Base-by-base conservation (phyloP, 2,888 invertebrate genomes). In the Boloria euphrosyne region DNA sequence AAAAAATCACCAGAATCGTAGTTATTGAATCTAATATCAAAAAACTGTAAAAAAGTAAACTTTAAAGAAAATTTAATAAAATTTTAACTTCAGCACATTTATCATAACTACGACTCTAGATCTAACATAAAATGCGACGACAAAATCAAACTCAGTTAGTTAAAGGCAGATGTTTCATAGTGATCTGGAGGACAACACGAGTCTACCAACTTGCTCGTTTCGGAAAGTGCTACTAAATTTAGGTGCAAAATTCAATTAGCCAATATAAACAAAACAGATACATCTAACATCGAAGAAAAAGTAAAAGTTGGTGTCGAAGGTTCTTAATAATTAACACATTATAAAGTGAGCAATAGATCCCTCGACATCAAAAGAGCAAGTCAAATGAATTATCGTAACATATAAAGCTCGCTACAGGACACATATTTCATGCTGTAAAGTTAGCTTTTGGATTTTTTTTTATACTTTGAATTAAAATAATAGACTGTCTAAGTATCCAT, bases 361-460 rank as follows among this genome's bases (percentile, higher is more conserved):
- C 80, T 86, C 86, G 88, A 87, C 88, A 87, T 83, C 87, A 82
- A 75, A 61, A 78, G 80, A 86, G 88, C 91, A 91, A 91, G 91
- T 91, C 91, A 91, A 91, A 91, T 91, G 91, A 91, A 91, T 90
- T 84, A 83, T 85, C 81, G 80, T 82, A 78, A 83, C 79, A 86
- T 73, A 74, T 75, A 77, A 79, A 78, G 77, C 79, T 74, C 69
- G 66, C 76, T 70, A 70, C 68, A 65, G 70, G 71, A 68, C 43
- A 67, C 51, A 54, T 61, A 10, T 10, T 62, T 52, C 72, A 71
- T 68, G 69, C 72, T 59, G 65, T 66, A 47, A 64, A 72, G 71
- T 75, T 84, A 83, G 77, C 87, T 86, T 86, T 84, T 84, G 88
- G 86, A 81, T 72, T 68, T 14, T 22, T 59, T 62, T 5, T 18